These are phyloP conservation scores for Notodonta ziczac DNA, from an alignment of 2,888 invertebrate species.

Conservation along the genomic window DNA sequence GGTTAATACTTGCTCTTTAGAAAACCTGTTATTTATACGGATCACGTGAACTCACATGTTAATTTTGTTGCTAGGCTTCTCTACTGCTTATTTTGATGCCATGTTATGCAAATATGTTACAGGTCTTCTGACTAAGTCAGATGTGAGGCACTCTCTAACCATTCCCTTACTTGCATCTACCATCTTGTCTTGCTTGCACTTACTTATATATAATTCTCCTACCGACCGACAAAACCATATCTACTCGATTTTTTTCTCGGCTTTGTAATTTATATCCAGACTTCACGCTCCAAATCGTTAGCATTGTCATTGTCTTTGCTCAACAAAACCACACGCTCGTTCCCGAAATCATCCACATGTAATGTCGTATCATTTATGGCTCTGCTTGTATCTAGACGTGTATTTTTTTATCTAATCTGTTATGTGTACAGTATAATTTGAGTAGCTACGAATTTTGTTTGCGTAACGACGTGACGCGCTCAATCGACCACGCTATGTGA, in stretches of 20 bases:
- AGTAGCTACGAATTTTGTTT: constrained; percentile 13
- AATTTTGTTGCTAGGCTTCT: neutral
- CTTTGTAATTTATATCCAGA: constrained; percentile 25
- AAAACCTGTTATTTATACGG: neutral
- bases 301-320: constrained; percentile 28
- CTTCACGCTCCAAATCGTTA: constrained; percentile 29
- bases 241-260: constrained; percentile 14
- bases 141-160: too few relatives aligned
- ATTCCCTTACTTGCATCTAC: too few relatives aligned
- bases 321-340: constrained; percentile 12
- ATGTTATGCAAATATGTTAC: too few relatives aligned
- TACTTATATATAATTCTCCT: constrained; percentile 3
- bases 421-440: constrained; percentile 13
- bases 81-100: neutral
- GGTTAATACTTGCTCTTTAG: neutral
- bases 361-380: constrained; percentile 3
- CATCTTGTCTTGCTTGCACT: neutral
- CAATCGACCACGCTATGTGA: neutral
- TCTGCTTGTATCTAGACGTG: constrained; percentile 10
- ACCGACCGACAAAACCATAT: constrained; percentile 14
- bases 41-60: too few relatives aligned
- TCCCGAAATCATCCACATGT: constrained; percentile 12
- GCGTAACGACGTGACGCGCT: constrained; percentile 18
- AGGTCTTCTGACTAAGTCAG: too few relatives aligned
- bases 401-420: constrained; percentile 38